These are phyloP conservation scores for Peromyscus leucopus DNA, from an alignment of 2,113 vertebrate genomes.

Conservation along the genomic window DNA sequence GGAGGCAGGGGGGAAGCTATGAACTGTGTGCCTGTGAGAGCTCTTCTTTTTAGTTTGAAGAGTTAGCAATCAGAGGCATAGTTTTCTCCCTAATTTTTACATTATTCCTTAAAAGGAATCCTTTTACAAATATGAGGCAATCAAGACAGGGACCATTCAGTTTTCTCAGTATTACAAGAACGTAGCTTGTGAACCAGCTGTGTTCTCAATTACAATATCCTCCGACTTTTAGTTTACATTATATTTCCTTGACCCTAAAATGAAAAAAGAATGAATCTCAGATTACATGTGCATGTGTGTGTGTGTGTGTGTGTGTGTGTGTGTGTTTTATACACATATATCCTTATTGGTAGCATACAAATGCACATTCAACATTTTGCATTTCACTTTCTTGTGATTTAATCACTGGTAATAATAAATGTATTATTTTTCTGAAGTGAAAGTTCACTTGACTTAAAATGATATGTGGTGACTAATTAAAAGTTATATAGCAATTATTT, in stretches of 20 bases:
- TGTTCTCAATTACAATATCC: not conserved
- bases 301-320: too few species aligned
- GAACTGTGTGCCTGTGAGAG: not conserved
- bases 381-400: not conserved
- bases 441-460: constrained; percentile 59
- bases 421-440: constrained; percentile 40
- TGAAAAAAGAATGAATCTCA: not conserved
- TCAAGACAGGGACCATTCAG: not conserved
- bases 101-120: constrained; percentile 51
- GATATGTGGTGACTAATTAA: constrained; percentile 38
- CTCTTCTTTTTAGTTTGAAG: not conserved
- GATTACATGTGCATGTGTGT: not conserved
- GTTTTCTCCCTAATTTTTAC: not conserved
- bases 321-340: not conserved
- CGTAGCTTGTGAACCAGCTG: not conserved
- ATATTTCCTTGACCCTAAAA: constrained; percentile 25
- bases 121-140: constrained; percentile 1
- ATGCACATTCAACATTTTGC: not conserved
- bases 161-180: constrained; percentile 25
- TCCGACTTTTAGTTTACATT: constrained; percentile 23
- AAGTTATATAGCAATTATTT: constrained; percentile 46
- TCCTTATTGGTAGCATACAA: not conserved
- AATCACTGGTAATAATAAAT: not conserved
- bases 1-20: not conserved
- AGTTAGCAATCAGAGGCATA: not conserved